phyloP scores from a whole-genome alignment of 2,797 vertebrate genomes.

The Scarus forsteni region DNA sequence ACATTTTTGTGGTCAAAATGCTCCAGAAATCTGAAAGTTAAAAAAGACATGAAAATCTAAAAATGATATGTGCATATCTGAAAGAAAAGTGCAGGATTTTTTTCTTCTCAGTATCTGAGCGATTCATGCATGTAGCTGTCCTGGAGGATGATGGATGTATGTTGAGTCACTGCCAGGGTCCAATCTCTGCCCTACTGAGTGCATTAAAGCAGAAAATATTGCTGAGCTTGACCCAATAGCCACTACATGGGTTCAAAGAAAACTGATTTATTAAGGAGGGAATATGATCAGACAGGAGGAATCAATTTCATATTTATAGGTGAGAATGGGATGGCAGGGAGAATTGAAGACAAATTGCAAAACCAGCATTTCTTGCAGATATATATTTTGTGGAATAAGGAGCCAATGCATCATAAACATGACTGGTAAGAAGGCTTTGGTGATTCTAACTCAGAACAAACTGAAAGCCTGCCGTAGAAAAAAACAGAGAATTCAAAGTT shows the following conservation, averaged over 20 bases:
- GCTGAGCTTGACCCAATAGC: constrained; percentile 62
- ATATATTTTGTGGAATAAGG: constrained; percentile 17
- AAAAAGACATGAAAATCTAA: too few relatives aligned
- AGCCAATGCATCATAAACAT: constrained; percentile 17
- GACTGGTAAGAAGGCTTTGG: constrained; percentile 2
- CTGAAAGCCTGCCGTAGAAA: background rate
- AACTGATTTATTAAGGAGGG: constrained; percentile 69
- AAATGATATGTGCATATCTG: constrained; percentile 17
- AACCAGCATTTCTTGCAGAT: constrained; percentile 20
- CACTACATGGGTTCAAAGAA: constrained; percentile 41
- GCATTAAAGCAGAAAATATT: constrained; percentile 71
- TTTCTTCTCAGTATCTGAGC: constrained; percentile 32
- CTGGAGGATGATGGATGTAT: constrained; percentile 69
- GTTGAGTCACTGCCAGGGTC: constrained; percentile 62
- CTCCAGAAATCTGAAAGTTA: constrained; percentile 1
- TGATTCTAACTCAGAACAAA: constrained; percentile 11
- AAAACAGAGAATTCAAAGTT: constrained; percentile 9
- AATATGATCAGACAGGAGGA: constrained; percentile 56
- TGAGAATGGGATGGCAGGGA: constrained; percentile 42
- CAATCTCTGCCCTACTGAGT: constrained; percentile 54
- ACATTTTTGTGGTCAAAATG: background rate
- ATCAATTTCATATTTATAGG: constrained; percentile 63
- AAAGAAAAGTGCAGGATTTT: constrained; percentile 48
- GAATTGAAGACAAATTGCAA: constrained; percentile 35
- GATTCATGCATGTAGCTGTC: constrained; percentile 51